Evolutionary conservation across 2,888 invertebrate species (phyloP).

Genomic region (Druceiella hillmani): DNA sequence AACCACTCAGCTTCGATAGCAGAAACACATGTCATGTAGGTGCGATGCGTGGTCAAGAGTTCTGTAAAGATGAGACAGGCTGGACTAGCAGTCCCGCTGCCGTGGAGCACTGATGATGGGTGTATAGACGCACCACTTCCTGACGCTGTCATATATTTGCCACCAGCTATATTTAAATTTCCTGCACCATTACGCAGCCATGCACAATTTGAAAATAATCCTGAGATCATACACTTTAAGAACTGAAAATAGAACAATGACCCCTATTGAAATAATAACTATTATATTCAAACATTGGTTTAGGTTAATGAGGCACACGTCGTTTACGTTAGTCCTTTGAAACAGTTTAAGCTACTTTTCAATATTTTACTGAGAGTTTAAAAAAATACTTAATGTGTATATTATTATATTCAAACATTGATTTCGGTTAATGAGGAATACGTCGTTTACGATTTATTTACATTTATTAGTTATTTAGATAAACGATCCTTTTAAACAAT

Average conservation of each 20-base stretch:
- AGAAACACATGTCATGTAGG: constrained; percentile 74
- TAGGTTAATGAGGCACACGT: no score
- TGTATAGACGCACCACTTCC: constrained; percentile 65
- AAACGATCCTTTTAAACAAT: no score
- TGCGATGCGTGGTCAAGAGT: constrained; percentile 77
- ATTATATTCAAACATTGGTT: not conserved
- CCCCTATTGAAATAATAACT: not conserved
- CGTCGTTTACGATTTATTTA: no score
- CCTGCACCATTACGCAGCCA: constrained; percentile 67
- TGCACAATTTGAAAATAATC: constrained; percentile 83
- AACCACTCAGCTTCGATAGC: constrained; percentile 80
- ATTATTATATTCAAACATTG: no score
- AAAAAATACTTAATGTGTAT: no score
- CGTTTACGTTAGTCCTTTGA: no score
- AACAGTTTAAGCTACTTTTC: no score
- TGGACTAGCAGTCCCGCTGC: constrained; percentile 58
- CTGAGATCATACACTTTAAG: constrained; percentile 74
- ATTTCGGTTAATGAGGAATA: no score
- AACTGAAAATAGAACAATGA: constrained; percentile 30
- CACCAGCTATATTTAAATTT: constrained; percentile 1
- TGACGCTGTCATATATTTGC: constrained; percentile 35
- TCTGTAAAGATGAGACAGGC: constrained; percentile 77
- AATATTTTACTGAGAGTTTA: no score
- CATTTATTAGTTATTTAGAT: no score
- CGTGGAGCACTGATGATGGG: constrained; percentile 70